These are phyloP conservation scores for Ormyrus pomaceus DNA, from an alignment of 2,888 invertebrate genomes.

Conservation along the genomic window DNA sequence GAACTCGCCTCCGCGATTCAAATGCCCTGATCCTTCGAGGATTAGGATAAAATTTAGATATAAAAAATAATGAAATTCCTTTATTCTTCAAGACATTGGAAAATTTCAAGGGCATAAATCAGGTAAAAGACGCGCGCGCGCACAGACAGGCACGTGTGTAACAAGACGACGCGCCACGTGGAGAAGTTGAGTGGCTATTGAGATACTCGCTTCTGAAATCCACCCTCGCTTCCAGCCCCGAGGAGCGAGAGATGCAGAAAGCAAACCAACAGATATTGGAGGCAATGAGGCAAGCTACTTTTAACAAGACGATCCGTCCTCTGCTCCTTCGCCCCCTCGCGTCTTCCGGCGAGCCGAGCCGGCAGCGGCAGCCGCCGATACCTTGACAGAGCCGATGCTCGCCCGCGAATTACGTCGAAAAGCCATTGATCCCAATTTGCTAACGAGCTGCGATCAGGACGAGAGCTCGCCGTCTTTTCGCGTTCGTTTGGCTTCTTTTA, in stretches of 20 bases:
- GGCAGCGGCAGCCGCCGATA: conserved; percentile 32
- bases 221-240: conserved; percentile 38
- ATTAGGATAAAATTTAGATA: not conserved
- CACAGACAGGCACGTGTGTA: conserved; percentile 53
- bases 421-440: conserved; percentile 70
- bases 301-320: conserved; percentile 73
- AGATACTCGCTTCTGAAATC: conserved; percentile 66
- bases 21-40: not conserved
- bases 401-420: conserved; percentile 64
- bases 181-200: conserved; percentile 70
- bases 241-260: conserved; percentile 55
- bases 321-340: conserved; percentile 11
- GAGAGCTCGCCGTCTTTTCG: conserved; percentile 45
- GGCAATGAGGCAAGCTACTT: conserved; percentile 75
- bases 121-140: too few relatives aligned
- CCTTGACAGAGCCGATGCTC: conserved; percentile 36
- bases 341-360: not conserved
- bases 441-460: conserved; percentile 62
- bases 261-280: conserved; percentile 70
- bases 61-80: not conserved
- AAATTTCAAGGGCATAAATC: not conserved
- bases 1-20: not conserved
- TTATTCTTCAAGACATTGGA: not conserved
- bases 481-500: conserved; percentile 16
- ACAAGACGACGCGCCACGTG: conserved; percentile 62